Conservation (phyloP, 2,888 invertebrate species). For the Apeira syringaria region DNA sequence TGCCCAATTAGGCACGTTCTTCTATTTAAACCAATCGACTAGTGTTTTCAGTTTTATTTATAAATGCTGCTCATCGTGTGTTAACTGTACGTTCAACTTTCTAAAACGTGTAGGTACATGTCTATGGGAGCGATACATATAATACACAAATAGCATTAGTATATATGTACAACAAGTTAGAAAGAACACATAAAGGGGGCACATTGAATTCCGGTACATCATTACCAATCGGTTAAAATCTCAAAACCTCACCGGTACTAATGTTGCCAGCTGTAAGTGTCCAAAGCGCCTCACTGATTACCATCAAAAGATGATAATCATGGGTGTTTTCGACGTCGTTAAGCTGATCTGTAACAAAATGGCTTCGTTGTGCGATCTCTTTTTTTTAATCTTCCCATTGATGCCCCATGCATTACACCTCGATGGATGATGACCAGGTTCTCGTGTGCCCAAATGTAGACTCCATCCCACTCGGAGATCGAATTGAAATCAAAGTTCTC, state of each 20-base stretch:
- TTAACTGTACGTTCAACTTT: not conserved
- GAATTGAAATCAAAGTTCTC: constrained; percentile 31
- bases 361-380: constrained; percentile 79
- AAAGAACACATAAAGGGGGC: constrained; percentile 57
- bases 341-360: constrained; percentile 83
- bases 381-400: constrained; percentile 55
- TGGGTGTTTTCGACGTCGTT: constrained; percentile 83
- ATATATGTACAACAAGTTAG: constrained; percentile 29
- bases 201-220: constrained; percentile 65
- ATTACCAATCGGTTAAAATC: constrained; percentile 49
- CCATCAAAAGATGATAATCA: constrained; percentile 84
- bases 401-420: constrained; percentile 61
- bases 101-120: not conserved
- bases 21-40: not conserved
- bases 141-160: constrained; percentile 34
- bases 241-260: constrained; percentile 76
- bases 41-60: not conserved
- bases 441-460: constrained; percentile 48
- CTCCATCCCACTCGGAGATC: constrained; percentile 31
- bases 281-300: constrained; percentile 78
- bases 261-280: constrained; percentile 74
- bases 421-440: constrained; percentile 54
- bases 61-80: not conserved
- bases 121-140: constrained; percentile 22
- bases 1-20: constrained; percentile 26